phyloP scores from a whole-genome alignment of 1,140 invertebrate genomes.

The Acromyrmex echinatior region DNA sequence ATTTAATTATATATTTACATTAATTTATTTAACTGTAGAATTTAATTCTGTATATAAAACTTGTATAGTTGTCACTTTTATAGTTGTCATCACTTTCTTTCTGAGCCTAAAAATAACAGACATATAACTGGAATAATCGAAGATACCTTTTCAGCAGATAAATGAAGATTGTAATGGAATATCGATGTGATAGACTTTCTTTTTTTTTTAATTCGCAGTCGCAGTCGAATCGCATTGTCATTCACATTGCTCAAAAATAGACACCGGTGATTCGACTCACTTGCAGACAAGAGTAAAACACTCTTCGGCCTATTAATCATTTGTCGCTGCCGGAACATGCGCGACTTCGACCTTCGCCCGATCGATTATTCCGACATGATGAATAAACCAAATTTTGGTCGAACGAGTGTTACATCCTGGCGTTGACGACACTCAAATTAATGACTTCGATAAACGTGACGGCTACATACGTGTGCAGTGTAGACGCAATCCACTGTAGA shows the following conservation, averaged over 20 bases:
- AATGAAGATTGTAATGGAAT: neutral
- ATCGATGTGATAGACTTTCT: neutral
- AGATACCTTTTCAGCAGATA: no score
- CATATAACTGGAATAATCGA: neutral
- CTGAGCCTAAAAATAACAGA: neutral
- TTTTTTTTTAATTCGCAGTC: neutral
- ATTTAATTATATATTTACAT: no score
- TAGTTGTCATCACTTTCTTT: no score
- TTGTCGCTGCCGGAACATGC: slow-evolving; percentile 32
- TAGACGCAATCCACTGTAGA: slow-evolving; percentile 23
- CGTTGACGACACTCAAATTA: slow-evolving; percentile 45
- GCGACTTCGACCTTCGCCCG: slow-evolving; percentile 33
- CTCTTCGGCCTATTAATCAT: slow-evolving; percentile 50
- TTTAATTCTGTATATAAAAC: no score
- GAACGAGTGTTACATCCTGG: slow-evolving; percentile 51
- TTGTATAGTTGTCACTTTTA: no score
- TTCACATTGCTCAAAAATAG: neutral
- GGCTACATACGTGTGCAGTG: neutral
- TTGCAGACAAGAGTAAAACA: slow-evolving; percentile 42
- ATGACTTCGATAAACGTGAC: slow-evolving; percentile 56
- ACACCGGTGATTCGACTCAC: slow-evolving; percentile 25
- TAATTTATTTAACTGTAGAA: no score
- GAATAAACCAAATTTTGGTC: slow-evolving; percentile 59
- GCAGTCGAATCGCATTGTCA: neutral
- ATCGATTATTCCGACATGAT: slow-evolving; percentile 56